Percentiles rank a stretch among this genome's conserved stretches.
These are phyloP conservation scores for Ptilonorhynchus violaceus DNA, from an alignment of 2,113 vertebrate genomes.

Conservation along the genomic window DNA sequence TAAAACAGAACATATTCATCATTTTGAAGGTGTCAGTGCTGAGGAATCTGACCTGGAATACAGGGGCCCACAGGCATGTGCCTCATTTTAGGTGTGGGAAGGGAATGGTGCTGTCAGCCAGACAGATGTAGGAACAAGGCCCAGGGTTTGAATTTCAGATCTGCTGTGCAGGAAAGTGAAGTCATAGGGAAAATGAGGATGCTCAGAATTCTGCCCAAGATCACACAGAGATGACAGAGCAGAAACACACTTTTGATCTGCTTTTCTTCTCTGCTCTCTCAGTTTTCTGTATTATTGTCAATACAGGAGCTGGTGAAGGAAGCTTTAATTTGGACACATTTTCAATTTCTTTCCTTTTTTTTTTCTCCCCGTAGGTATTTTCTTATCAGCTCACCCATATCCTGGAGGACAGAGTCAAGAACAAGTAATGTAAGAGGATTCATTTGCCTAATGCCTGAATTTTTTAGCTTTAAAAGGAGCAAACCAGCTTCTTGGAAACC, in stretches of 20 bases:
- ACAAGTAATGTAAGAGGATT: conserved; percentile 85
- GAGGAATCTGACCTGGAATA: background rate
- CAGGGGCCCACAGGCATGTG: fast-evolving
- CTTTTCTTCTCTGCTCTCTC: background rate
- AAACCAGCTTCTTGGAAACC: background rate
- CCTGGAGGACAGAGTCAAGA: conserved; percentile 86
- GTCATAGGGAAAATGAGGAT: background rate
- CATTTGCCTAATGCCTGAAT: background rate
- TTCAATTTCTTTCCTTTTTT: background rate
- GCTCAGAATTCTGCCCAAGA: background rate
- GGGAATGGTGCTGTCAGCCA: background rate
- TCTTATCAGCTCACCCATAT: conserved; percentile 90
- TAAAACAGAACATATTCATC: background rate
- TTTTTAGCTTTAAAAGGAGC: background rate
- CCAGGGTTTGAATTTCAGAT: background rate
- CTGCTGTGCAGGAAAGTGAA: background rate
- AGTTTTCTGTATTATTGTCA: background rate
- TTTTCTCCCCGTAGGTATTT: conserved; percentile 77
- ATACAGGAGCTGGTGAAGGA: background rate
- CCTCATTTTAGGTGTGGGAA: background rate
- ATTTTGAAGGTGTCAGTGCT: background rate
- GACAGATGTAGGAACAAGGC: background rate
- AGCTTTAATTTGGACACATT: background rate
- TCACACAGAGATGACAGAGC: background rate
- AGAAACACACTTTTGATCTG: background rate